These are phyloP conservation scores for Spisula subtruncata DNA, from an alignment of 2,888 invertebrate species.

Conservation along the genomic window DNA sequence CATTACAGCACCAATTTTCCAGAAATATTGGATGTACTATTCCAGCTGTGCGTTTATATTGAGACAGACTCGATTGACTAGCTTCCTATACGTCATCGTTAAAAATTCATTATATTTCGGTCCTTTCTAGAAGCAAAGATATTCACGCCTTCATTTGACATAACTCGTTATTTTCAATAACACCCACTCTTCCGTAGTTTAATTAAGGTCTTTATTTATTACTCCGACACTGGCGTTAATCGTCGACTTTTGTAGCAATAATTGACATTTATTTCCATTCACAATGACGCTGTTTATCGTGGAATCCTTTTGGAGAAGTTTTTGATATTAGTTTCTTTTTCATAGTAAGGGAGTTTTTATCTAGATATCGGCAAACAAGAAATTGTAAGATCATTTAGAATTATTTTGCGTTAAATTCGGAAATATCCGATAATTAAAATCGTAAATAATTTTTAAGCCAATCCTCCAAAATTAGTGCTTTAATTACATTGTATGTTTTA, in stretches of 20 bases:
- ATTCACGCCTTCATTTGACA: background rate
- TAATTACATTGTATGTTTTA: too few species aligned
- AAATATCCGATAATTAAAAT: too few species aligned
- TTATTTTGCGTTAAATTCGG: too few species aligned
- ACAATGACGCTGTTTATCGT: background rate
- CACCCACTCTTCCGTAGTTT: background rate
- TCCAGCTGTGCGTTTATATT: background rate
- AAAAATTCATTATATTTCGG: conserved; percentile 9
- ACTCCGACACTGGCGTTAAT: background rate
- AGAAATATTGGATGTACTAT: background rate
- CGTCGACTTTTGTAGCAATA: background rate
- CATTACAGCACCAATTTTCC: background rate
- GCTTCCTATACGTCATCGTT: background rate
- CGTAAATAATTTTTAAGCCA: too few species aligned
- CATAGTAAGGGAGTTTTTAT: too few species aligned
- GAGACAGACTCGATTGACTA: background rate
- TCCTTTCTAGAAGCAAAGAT: background rate
- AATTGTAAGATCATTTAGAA: too few species aligned
- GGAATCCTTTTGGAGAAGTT: background rate
- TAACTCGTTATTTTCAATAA: background rate
- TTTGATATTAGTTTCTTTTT: background rate
- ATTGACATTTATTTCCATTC: background rate
- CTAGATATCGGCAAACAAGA: too few species aligned
- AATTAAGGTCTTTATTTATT: conserved; percentile 11
- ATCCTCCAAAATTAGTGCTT: too few species aligned